phyloP scores from a whole-genome alignment of 2,888 invertebrate species.

The Limenitis camilla region DNA sequence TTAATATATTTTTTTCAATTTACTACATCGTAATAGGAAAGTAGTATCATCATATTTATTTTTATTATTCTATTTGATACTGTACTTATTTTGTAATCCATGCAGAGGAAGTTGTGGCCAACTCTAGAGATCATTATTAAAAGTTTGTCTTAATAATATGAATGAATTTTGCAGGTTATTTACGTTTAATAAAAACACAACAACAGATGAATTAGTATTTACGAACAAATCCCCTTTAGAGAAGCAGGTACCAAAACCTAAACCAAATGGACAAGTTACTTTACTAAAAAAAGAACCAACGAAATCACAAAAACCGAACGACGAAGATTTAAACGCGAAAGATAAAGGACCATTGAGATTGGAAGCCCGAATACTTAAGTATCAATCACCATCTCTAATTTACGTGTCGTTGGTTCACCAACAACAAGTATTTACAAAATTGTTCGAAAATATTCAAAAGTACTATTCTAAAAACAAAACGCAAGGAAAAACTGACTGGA shows the following conservation, averaged over 20 bases:
- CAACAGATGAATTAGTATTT: conserved; percentile 39
- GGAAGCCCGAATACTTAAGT: conserved; percentile 64
- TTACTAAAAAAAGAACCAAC: conserved; percentile 34
- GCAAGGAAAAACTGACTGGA: conserved; percentile 54
- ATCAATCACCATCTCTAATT: conserved; percentile 74
- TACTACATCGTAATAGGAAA: not conserved
- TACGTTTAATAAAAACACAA: conserved; percentile 43
- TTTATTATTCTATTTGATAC: not conserved
- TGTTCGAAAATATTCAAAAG: conserved; percentile 72
- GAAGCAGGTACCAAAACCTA: conserved; percentile 22
- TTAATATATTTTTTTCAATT: not conserved
- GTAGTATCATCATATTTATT: not conserved
- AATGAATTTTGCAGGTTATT: conserved; percentile 35
- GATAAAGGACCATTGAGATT: conserved; percentile 66
- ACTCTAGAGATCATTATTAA: too few relatives aligned
- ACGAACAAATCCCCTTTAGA: conserved; percentile 41
- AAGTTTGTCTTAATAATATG: not conserved
- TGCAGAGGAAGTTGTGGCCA: too few relatives aligned
- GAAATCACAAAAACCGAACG: conserved; percentile 25
- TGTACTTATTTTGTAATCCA: too few relatives aligned
- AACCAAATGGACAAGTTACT: conserved; percentile 29
- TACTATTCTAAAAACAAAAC: conserved; percentile 53
- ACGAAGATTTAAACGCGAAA: conserved; percentile 49
- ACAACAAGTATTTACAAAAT: conserved; percentile 54
- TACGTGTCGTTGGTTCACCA: conserved; percentile 72